Base-by-base conservation (phyloP, 1,140 invertebrate species). In the Leguminivora glycinivorella region DNA sequence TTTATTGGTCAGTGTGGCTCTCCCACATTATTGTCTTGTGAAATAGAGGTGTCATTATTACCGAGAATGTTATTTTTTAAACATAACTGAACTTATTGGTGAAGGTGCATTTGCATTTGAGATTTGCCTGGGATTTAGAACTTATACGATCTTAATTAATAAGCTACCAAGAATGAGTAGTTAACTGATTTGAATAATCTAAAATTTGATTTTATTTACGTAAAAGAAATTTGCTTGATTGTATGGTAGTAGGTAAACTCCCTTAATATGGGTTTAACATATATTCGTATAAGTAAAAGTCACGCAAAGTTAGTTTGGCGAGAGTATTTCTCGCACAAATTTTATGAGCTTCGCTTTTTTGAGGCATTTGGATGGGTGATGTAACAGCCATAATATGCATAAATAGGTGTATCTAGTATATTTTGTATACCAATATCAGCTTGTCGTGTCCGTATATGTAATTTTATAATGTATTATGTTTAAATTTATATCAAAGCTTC, bases 381-480 rank as follows among this genome's bases (percentile, higher is more conserved):
- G 88, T 90, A 90, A 90, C 87, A 82, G 88, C 88, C 88, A 89
- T 90, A 88, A 86, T 79, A 72, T 78, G 75, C 70, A 72, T 70
- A 29, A 43, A 19, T 12, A 19, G 31, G 17, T 47, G 38, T 56
- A 70, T 34, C 25, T 68, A 58, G 43, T 38, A 68, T 52, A 0
- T 47, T 47, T 52, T 69, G 17, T 34, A 43, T 52, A 47, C 17
- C 43, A 25, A 63, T 10, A 14, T 47, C 43, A 63, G 72, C 66
- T 73, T 74, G 34, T 60, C 56, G 31, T 68, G 63, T 60, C 17
- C 58, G 12, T 67, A 40, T 70, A 38, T 73, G 34, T 70, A 29
- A 29, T 52, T 56, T 56, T 38, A 26, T 63, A 22, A 69, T 26
- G 68, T 67, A 17, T 74, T 19, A 22, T 52, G 22, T 22, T 19